These are phyloP conservation scores for Porites lutea DNA, from an alignment of 64 coral and sea anemone species.

Conservation along the genomic window DNA sequence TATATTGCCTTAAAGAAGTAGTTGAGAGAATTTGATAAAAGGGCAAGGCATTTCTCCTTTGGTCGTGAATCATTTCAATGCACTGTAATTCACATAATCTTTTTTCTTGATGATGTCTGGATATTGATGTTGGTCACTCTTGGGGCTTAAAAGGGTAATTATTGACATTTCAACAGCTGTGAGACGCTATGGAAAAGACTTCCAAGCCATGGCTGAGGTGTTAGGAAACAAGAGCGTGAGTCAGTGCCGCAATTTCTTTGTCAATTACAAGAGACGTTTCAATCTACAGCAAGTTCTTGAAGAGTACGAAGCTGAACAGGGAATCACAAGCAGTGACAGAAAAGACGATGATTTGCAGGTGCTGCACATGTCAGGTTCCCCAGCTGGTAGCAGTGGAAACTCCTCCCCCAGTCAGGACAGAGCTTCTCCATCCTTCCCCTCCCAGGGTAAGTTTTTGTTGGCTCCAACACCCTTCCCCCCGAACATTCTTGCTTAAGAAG, in stretches of 20 bases:
- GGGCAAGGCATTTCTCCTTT: too few relatives aligned
- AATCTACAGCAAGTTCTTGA: conserved; percentile 92
- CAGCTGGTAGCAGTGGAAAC: conserved; percentile 67
- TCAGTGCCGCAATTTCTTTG: conserved; percentile 98
- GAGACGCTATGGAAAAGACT: conserved; percentile 97
- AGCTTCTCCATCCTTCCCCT: conserved; percentile 75
- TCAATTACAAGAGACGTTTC: conserved; percentile 93
- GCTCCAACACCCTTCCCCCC: too few relatives aligned
- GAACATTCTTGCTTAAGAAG: too few relatives aligned
- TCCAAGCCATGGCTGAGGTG: conserved; percentile 99
- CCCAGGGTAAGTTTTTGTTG: conserved; percentile 72
- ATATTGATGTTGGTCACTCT: too few relatives aligned
- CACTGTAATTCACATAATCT: too few relatives aligned
- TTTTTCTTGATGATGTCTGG: too few relatives aligned
- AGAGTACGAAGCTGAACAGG: conserved; percentile 98
- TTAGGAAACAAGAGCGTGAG: conserved; percentile 96
- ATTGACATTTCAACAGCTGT: conserved; percentile 73
- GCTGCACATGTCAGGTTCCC: conserved; percentile 66
- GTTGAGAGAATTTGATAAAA: too few relatives aligned
- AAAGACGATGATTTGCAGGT: conserved; percentile 84
- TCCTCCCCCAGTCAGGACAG: conserved; percentile 79
- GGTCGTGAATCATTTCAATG: too few relatives aligned
- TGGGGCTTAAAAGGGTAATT: too few relatives aligned
- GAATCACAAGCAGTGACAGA: conserved; percentile 94
- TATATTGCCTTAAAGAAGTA: too few relatives aligned